Base-by-base conservation (phyloP, 1,140 invertebrate genomes). In the Dendrolimus punctatus region DNA sequence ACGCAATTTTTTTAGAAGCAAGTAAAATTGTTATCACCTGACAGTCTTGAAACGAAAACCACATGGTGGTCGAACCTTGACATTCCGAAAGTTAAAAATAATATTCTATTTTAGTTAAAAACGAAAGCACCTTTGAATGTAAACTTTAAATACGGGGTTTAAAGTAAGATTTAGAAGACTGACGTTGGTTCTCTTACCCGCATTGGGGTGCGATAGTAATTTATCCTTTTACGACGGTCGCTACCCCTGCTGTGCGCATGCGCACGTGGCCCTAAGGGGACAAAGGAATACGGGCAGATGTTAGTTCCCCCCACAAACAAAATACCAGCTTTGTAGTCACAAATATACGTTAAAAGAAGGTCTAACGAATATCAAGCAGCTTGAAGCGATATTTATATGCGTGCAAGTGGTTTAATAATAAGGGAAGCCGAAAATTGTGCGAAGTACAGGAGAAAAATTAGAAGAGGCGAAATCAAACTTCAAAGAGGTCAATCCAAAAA, bases 1-100 rank as follows among this genome's bases (percentile, higher is more conserved):
- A 23, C 23, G 23, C 23, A 23, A 23, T 23, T 1, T 23, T 23
- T 23, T 23, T 46, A 57, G 54, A 45, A 46, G 44, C 47, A 41
- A 60, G 46, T 44, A 59, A 62, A 66, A 66, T 56, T 60, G 50
- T 64, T 71, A 73, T 80, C 76, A 80, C 67, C 68, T 76, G 70
- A 69, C 64, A 71, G 68, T 69, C 63, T 68, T 55, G 63, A 69
- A 72, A 76, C 67, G 69, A 72, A 68, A 79, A 65, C 72, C 81
- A 81, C 76, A 76, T 80, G 74, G 66, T 75, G 67, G 63, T 70
- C 60, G 67, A 82, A 80, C 81, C 78, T 80, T 76, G 79, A 82
- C 79, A 81, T 85, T 85, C 81, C 73, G 58, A 66, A 56, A 64
- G 76, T 71, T 85, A 80, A 81, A 85, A 85, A 85, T 85, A 85